Evolutionary conservation across 2,113 vertebrate species (phyloP), one percentile per base, ranked within the genome.

Genomic region (Mustela lutreola): DNA sequence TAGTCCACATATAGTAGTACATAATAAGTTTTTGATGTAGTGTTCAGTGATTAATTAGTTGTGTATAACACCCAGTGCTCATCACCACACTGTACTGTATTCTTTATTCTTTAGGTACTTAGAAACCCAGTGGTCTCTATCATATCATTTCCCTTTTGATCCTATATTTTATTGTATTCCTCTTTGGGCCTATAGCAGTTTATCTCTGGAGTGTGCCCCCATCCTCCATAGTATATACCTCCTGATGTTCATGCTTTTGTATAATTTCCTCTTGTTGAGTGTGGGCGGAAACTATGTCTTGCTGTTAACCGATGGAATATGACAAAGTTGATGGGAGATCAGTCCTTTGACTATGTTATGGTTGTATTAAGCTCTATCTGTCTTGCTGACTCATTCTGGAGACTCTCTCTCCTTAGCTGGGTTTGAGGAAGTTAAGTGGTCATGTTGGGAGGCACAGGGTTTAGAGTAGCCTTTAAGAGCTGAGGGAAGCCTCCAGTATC

Each of bases 21-120:
- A 62, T 62, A 24, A 62, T 62, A 62, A 26, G 24, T 62, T 62
- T 62, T 62, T 62, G 60, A 62, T 11, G 60, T 62, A 62, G 60
- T 62, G 60, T 62, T 62, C 24, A 62, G 0, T 11, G 60, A 62
- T 26, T 62, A 24, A 62, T 26, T 62, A 62, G 24, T 62, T 62
- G 9, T 62, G 24, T 62, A 62, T 62, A 11, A 62, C 24, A 26
- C 24, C 24, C 60, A 62, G 24, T 62, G 60, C 24, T 62, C 24
- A 62, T 62, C 60, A 62, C 60, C 26, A 11, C 10, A 26, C 24
- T 62, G 24, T 73, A 75, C 12, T 78, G 2, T 88, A 48, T 19
- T 95, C 11, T 75, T 56, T 80, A 45, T 67, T 91, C 36, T 83
- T 83, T 91, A 93, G 60, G 19, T 62, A 16, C 24, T 95, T 95